Base-by-base conservation (phyloP, 2,113 vertebrate species). In the Paramisgurnus dabryanus region DNA sequence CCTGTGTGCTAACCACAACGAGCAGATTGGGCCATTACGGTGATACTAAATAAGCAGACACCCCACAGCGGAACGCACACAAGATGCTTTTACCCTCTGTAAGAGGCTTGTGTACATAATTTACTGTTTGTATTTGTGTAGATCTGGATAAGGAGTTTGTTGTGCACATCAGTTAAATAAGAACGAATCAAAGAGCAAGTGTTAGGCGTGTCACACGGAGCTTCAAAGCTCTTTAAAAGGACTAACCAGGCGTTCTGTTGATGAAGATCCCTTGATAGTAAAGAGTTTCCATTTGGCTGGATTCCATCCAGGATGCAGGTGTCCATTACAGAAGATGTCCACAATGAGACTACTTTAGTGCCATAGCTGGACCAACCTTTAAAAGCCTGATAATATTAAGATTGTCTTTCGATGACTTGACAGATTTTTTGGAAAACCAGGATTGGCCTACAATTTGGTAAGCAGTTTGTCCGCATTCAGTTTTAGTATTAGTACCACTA, bases 1-100 rank as follows among this genome's bases (percentile, higher is more conserved):
- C 84, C 78, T 58, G 84, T 13, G 9, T 45, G 81, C 34, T 67
- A 76, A 81, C 85, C 79, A 40, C 82, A 82, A 43, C 11, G 27
- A 53, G 34, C 49, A 15, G 58, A 55, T 50, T 57, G 64, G 63
- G 58, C 75, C 67, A 71, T 81, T 66, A 85, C 76, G 5, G 45
- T 50, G 79, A 81, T 34, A 67, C 80, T 82, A 87, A 83, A 85
- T 75, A 85, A 85, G 83, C 79, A 68, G 27, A 50, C 18, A 39
- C 67, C 64, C 78, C 78, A 49, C 74, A 57, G 70, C 41, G 49
- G 65, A 67, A 82, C 76, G 75, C 73, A 72, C 71, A 81, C 68
- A 80, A 17, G 73, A 76, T 80, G 66, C 76, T 69, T 78, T 80
- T 77, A 49, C 40, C 53, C 13, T 39, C 43, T 66, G 34, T 79